Conservation (phyloP, 2,888 invertebrate genomes). For the Trichogramma evanescens region DNA sequence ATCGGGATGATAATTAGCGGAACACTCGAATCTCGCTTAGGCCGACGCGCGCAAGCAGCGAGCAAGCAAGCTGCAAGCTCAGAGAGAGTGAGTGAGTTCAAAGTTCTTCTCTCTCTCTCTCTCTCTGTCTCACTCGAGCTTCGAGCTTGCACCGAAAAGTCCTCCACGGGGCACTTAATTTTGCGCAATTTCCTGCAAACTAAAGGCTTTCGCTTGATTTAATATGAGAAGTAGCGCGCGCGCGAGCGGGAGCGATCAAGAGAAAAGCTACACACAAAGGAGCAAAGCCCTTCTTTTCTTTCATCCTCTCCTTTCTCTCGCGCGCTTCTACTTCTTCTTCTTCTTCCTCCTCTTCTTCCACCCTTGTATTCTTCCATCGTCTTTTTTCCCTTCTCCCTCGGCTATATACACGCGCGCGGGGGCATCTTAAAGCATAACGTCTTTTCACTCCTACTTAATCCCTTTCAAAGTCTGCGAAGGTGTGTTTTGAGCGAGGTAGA, state of each 20-base stretch:
- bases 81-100: no score
- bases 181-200: slow-evolving; percentile 25
- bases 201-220: slow-evolving; percentile 24
- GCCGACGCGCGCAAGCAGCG: no score
- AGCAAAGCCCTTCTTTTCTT: not conserved
- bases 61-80: no score
- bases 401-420: no score
- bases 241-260: slow-evolving; percentile 17
- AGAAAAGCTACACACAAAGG: slow-evolving; percentile 8
- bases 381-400: not conserved
- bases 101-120: not conserved
- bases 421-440: no score
- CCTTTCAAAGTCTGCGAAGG: no score
- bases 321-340: not conserved
- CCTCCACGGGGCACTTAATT: slow-evolving; percentile 8
- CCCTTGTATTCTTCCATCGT: not conserved
- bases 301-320: not conserved
- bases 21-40: no score
- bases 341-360: not conserved
- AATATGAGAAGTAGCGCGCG: slow-evolving; percentile 20
- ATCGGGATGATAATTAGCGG: no score
- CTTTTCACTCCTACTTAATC: no score
- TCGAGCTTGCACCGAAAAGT: not conserved
- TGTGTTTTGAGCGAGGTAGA: no score
- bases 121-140: not conserved